phyloP scores from a whole-genome alignment of 37 sponge, comb jelly and placozoan genomes.

The Spongia lamella region DNA sequence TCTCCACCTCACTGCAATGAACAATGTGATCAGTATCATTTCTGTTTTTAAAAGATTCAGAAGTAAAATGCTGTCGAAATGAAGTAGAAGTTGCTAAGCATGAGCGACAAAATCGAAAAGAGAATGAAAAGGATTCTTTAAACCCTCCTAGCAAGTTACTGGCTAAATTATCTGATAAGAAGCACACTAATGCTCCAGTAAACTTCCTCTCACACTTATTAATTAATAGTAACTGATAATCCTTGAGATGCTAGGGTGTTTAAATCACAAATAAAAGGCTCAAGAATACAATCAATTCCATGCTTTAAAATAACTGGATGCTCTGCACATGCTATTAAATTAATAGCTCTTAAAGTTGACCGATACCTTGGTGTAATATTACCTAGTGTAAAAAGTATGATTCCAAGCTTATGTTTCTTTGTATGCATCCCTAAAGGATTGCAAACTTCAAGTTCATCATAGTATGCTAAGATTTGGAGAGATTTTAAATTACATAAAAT shows the following conservation, averaged over 20 bases:
- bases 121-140: constrained; percentile 34
- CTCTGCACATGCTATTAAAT: constrained; percentile 23
- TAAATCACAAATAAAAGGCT: constrained; percentile 41
- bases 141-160: constrained; percentile 34
- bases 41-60: constrained; percentile 4
- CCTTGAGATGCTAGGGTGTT: constrained; percentile 17
- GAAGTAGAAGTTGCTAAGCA: constrained; percentile 28
- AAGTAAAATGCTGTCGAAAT: background rate
- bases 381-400: constrained; percentile 37
- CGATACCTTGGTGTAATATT: constrained; percentile 28
- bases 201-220: background rate
- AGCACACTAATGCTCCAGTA: constrained; percentile 28
- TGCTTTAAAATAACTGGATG: constrained; percentile 28
- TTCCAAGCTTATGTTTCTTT: constrained; percentile 49
- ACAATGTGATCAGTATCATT: background rate
- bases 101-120: constrained; percentile 26
- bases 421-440: constrained; percentile 39
- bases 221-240: background rate
- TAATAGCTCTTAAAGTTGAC: constrained; percentile 15
- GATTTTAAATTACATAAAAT: constrained; percentile 32
- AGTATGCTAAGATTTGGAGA: constrained; percentile 47
- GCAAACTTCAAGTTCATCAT: constrained; percentile 45
- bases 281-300: constrained; percentile 29
- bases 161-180: constrained; percentile 33
- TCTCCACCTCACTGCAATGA: constrained; percentile 6